Evolutionary conservation across 2,113 vertebrate genomes (phyloP), one percentile per base, ranked within the genome.

Genomic region (Apus apus): DNA sequence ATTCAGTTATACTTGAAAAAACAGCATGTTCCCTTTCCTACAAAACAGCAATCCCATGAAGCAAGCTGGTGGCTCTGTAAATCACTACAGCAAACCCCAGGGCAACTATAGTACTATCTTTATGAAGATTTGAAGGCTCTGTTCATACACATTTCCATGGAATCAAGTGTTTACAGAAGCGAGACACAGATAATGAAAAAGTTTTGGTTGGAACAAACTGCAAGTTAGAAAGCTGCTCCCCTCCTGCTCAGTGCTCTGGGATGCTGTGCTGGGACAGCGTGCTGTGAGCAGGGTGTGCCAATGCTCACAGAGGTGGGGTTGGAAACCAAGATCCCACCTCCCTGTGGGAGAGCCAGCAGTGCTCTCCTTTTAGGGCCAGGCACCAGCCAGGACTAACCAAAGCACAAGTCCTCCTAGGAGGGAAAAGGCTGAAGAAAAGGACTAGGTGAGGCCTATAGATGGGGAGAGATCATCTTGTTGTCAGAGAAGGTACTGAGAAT

Each of bases 1-100:
- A 86, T 94, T 95, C 51, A 86, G 80, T n/a, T 66, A 56, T 46
- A 91, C 46, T 80, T 79, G 36, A 43, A 91, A 88, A 87, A 36
- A 2, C 5, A 53, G 53, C 0, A 1, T 23, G 50, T 13, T 46
- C 32, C 60, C 50, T 87, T 66, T 89, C 65, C 76, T 88, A 67
- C 14, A n/a, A 43, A 85, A 62, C 1, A 88, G 19, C 17, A 65
- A 75, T 83, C 73, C 40, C 66, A 85, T 38, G 80, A 79, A 64
- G 34, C 29, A 79, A 90, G 26, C 18, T 74, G 20, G 38, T 51
- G 34, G 48, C 66, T 60, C 45, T 4, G 3, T 68, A 77, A 87
- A 93, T 38, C 18, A 21, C 30, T 40, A n/a, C 1, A 60, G 43
- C 29, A 87, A 81, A 77, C 11, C 45, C 17, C 76, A 67, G 27